Conservation (phyloP, 2,888 invertebrate genomes). For the Carpatolechia fugitivella region DNA sequence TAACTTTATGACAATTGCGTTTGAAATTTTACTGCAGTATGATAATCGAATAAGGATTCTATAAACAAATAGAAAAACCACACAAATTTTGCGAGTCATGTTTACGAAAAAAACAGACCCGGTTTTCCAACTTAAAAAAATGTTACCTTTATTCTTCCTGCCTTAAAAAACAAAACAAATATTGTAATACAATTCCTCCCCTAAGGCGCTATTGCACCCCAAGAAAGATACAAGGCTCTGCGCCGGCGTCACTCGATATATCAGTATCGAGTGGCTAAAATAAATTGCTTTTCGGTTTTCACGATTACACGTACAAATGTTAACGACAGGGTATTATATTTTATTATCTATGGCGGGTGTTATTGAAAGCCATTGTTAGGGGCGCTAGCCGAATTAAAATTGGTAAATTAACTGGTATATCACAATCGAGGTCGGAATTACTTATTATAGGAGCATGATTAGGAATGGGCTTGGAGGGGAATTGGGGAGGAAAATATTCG, state of each 20-base stretch:
- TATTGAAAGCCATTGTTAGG: constrained; percentile 1
- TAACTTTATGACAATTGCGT: too few species aligned
- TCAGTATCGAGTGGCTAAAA: constrained; percentile 16
- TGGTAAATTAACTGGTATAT: background rate
- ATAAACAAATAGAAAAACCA: too few species aligned
- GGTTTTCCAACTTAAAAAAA: too few species aligned
- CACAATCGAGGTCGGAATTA: background rate
- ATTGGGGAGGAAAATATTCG: too few species aligned
- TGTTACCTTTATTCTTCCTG: too few species aligned
- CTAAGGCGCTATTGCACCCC: background rate
- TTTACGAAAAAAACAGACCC: too few species aligned
- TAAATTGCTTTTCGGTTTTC: constrained; percentile 8
- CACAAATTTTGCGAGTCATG: too few species aligned
- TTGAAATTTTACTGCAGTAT: too few species aligned
- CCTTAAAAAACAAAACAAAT: background rate
- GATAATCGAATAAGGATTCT: too few species aligned
- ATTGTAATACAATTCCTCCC: background rate
- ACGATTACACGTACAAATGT: constrained; percentile 1
- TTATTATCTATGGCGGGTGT: background rate
- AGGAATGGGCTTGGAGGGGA: background rate
- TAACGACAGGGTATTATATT: constrained; percentile 6
- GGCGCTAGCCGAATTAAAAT: background rate
- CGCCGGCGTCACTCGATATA: constrained; percentile 12
- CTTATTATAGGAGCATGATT: background rate
- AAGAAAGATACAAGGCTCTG: constrained; percentile 2